phyloP scores from a whole-genome alignment of 2,113 vertebrate species.

The Stictonetta naevosa region DNA sequence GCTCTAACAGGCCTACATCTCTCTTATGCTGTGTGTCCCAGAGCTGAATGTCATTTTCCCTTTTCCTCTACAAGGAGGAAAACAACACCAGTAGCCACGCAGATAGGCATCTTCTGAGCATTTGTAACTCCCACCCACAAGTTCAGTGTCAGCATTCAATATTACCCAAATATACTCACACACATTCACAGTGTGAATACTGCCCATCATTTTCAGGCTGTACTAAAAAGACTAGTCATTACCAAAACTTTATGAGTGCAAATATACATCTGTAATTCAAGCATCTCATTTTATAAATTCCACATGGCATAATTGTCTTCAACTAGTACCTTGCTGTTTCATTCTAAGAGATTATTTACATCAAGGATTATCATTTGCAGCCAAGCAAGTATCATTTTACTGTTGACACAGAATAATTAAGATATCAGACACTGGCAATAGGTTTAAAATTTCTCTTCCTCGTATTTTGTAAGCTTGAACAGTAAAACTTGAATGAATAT shows the following conservation, averaged over 20 bases:
- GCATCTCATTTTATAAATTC: not conserved
- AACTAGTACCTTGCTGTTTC: not conserved
- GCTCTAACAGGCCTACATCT: not conserved
- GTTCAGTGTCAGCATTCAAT: not conserved
- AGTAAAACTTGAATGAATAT: not conserved
- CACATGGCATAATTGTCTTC: not conserved
- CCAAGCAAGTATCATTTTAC: not conserved
- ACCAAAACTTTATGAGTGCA: not conserved
- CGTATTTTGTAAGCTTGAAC: constrained; percentile 10
- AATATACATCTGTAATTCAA: not conserved
- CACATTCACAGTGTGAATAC: not conserved
- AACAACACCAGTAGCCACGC: not conserved
- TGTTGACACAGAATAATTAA: constrained; percentile 20
- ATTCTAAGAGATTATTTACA: not conserved
- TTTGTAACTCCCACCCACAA: not conserved
- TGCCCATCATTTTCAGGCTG: not conserved
- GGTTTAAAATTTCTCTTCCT: constrained; percentile 2
- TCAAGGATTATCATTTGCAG: not conserved
- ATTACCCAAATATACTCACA: not conserved
- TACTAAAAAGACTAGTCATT: not conserved
- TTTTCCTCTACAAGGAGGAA: not conserved
- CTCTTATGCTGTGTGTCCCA: not conserved
- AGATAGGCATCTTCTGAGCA: not conserved
- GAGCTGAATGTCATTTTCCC: not conserved
- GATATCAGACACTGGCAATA: not conserved